A percentile compares a stretch with the other conserved stretches of the same genome.
These are phyloP conservation scores for Cinara cedri DNA, from an alignment of 2,888 invertebrate species.

Conservation along the genomic window DNA sequence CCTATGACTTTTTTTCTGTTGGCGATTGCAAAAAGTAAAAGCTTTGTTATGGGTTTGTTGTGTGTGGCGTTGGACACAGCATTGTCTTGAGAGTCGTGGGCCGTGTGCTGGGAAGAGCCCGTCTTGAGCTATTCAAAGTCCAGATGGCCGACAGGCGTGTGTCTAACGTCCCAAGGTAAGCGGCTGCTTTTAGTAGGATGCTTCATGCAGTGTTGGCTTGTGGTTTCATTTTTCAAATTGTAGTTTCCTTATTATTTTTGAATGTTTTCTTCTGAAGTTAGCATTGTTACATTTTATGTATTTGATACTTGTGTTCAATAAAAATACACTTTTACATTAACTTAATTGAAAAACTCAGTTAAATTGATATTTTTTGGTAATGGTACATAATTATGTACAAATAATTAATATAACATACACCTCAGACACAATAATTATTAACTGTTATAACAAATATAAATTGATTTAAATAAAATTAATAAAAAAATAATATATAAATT, in stretches of 20 bases:
- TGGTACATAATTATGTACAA: conserved; percentile 7
- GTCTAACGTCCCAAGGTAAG: conserved; percentile 57
- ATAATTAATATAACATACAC: conserved; percentile 9
- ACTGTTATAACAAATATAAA: conserved; percentile 7
- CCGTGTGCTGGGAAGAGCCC: conserved; percentile 57
- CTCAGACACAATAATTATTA: conserved; percentile 3
- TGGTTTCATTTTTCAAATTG: conserved; percentile 55
- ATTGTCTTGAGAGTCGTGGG: conserved; percentile 57
- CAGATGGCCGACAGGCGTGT: conserved; percentile 57
- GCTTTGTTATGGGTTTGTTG: conserved; percentile 57
- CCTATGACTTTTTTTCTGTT: conserved; percentile 57
- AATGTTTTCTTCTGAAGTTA: conserved; percentile 51
- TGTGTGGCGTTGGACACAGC: conserved; percentile 57
- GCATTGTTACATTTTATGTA: conserved; percentile 56
- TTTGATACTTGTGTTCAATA: conserved; percentile 38
- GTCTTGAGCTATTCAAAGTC: conserved; percentile 57
- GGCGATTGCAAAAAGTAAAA: conserved; percentile 57
- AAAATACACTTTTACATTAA: conserved; percentile 37
- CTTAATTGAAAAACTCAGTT: conserved; percentile 33
- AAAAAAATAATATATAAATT: neutral
- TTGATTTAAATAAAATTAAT: neutral
- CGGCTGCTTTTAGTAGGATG: conserved; percentile 57
- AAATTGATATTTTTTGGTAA: conserved; percentile 24
- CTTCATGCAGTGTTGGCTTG: conserved; percentile 57
- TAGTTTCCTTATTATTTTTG: conserved; percentile 55